Conservation (phyloP, 2,797 vertebrate genomes). For the Enteromius trimaculatus region DNA sequence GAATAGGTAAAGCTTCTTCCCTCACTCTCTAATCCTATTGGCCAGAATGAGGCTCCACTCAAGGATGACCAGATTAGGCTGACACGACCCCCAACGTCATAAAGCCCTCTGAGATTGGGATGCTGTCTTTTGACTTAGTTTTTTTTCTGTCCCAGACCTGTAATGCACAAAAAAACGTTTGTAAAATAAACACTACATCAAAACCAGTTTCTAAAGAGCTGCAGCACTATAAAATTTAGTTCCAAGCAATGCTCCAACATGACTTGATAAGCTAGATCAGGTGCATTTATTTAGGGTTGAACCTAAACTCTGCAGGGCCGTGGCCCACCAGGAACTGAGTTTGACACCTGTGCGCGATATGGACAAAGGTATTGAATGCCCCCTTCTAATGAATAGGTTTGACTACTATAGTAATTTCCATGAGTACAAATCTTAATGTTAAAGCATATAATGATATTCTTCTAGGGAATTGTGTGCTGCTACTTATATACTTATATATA, state of each 20-base stretch:
- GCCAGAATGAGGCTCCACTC: slow-evolving; percentile 69
- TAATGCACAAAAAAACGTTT: slow-evolving; percentile 10
- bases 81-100: slow-evolving; percentile 66
- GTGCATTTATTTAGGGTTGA: neutral
- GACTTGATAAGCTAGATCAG: neutral
- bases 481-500: too few relatives aligned
- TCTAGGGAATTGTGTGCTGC: too few relatives aligned
- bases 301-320: neutral
- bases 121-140: neutral
- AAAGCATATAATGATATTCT: too few relatives aligned
- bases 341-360: neutral
- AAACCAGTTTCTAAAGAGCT: neutral
- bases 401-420: too few relatives aligned
- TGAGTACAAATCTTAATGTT: too few relatives aligned
- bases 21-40: slow-evolving; percentile 76
- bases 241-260: too few relatives aligned
- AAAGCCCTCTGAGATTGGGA: slow-evolving; percentile 6
- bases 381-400: neutral
- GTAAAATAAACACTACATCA: neutral
- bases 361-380: neutral
- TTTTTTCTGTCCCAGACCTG: neutral
- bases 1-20: slow-evolving; percentile 75
- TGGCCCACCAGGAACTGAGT: neutral
- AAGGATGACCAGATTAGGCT: slow-evolving; percentile 76
- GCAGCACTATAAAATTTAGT: too few relatives aligned